These are phyloP conservation scores for Zhengitettix transpicula DNA, from an alignment of 2,888 invertebrate genomes.

Conservation along the genomic window DNA sequence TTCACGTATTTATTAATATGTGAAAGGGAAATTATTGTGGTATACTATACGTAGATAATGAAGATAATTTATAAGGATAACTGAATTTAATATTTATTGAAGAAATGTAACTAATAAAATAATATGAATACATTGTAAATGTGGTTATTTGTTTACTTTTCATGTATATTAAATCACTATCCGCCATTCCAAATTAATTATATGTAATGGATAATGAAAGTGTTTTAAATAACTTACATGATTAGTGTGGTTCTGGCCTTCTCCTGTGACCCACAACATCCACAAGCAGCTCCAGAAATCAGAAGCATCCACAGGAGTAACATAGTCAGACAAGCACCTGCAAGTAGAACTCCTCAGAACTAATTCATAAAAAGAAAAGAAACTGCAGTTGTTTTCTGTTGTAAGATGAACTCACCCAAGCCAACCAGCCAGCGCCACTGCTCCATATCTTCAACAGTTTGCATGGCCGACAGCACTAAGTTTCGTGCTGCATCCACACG, in stretches of 20 bases:
- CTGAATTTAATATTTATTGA: too few species aligned
- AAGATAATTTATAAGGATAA: too few species aligned
- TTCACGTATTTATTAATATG: too few species aligned
- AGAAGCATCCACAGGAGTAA: slow-evolving; percentile 34
- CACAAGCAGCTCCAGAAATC: slow-evolving; percentile 24
- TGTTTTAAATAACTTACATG: slow-evolving; percentile 14
- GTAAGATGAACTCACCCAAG: slow-evolving; percentile 30
- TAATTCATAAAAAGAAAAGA: neutral
- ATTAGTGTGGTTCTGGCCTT: slow-evolving; percentile 24
- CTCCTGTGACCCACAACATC: slow-evolving; percentile 28
- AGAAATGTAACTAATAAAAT: too few species aligned
- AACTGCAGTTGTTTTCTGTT: neutral
- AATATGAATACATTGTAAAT: too few species aligned
- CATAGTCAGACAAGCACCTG: slow-evolving; percentile 29
- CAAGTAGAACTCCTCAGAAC: slow-evolving; percentile 11
- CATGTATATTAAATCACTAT: too few species aligned
- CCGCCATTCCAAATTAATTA: too few species aligned
- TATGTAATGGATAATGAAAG: too few species aligned
- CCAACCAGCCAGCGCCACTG: slow-evolving; percentile 45
- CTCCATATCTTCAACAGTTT: slow-evolving; percentile 34
- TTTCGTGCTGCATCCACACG: slow-evolving; percentile 28
- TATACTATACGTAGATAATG: too few species aligned
- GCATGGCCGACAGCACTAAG: slow-evolving; percentile 25
- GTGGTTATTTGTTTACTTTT: too few species aligned
- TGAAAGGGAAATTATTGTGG: too few species aligned